Percentiles rank a stretch among this genome's conserved stretches.
phyloP scores from a whole-genome alignment of 2,888 invertebrate genomes.

The Labia minor region DNA sequence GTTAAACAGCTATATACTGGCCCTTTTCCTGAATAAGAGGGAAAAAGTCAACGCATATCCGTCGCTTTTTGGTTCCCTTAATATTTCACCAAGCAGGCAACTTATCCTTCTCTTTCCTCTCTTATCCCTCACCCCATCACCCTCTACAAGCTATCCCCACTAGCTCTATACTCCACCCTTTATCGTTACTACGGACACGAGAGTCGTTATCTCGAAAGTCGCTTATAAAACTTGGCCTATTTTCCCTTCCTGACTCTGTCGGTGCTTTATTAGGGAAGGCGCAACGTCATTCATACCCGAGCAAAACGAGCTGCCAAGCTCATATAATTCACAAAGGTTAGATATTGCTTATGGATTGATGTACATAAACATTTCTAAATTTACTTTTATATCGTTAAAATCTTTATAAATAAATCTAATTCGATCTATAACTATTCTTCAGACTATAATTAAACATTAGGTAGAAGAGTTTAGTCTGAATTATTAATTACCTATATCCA shows the following conservation, averaged over 20 bases:
- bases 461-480: no score
- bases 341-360: neutral
- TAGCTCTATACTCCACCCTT: neutral
- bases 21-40: neutral
- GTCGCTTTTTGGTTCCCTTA: neutral
- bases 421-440: no score
- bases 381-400: no score
- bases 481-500: no score
- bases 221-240: constrained; percentile 13
- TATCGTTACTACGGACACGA: neutral
- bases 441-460: no score
- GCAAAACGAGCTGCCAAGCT: constrained; percentile 4
- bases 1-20: neutral
- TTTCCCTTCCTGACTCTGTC: neutral
- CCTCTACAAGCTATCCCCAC: no score
- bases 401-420: no score
- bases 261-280: neutral
- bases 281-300: neutral
- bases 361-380: no score
- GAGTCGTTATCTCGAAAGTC: neutral
- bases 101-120: no score
- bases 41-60: neutral
- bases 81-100: no score
- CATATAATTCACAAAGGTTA: neutral
- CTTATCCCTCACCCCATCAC: no score